Evolutionary conservation across 1,140 invertebrate species (phyloP).

Genomic region (Pristionchus pacificus): DNA sequence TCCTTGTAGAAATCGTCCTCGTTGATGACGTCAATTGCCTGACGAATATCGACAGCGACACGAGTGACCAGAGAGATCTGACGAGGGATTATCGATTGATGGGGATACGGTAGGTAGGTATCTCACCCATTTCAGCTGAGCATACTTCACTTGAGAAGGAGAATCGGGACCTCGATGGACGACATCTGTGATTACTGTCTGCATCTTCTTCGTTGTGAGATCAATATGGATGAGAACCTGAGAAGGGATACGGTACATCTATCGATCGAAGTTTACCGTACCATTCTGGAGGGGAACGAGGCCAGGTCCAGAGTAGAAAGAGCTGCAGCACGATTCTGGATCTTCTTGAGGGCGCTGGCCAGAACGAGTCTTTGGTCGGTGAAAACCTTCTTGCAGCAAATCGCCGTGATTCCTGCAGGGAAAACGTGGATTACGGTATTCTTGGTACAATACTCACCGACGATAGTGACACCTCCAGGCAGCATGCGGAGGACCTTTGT

Average conservation of each 20-base stretch:
- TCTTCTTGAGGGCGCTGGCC: slow-evolving; percentile 13
- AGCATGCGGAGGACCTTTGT: slow-evolving; percentile 25
- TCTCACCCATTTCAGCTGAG: not conserved
- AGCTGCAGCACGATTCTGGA: slow-evolving; percentile 14
- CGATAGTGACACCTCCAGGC: slow-evolving; percentile 24
- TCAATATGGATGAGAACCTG: slow-evolving; percentile 23
- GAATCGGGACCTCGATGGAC: slow-evolving; percentile 20
- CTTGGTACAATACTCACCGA: slow-evolving; percentile 6
- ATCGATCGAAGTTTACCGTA: not conserved
- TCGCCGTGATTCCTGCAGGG: slow-evolving; percentile 18
- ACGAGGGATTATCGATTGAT: not conserved
- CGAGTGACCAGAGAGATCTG: not conserved
- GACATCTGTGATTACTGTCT: slow-evolving; percentile 22
- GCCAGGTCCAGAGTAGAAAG: slow-evolving; percentile 21
- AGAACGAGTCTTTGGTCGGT: slow-evolving; percentile 14
- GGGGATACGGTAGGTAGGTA: not conserved
- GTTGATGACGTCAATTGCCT: not conserved
- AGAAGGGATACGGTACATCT: not conserved
- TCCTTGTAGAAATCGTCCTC: slow-evolving; percentile 22
- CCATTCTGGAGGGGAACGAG: slow-evolving; percentile 19
- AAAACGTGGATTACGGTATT: not conserved
- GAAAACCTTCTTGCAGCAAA: slow-evolving; percentile 20
- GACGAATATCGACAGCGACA: not conserved
- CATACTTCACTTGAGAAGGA: slow-evolving; percentile 18
- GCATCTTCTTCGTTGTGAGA: slow-evolving; percentile 14